These are phyloP conservation scores for Phalacrocorax pelagicus DNA, from an alignment of 2,113 vertebrate species.

Conservation along the genomic window DNA sequence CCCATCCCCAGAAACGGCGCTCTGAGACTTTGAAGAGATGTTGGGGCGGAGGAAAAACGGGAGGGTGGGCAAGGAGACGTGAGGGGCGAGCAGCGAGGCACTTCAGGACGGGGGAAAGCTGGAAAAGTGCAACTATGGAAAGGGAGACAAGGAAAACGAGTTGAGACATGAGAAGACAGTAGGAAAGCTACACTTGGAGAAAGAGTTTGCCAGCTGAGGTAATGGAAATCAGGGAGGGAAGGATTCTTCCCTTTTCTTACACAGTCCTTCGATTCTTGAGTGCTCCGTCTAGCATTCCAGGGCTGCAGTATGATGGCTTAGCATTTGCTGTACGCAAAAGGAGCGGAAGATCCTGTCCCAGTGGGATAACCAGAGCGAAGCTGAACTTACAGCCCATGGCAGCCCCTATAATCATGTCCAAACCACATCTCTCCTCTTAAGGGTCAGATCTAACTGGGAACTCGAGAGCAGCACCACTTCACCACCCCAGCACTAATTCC, in stretches of 20 bases:
- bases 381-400: neutral
- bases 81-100: neutral
- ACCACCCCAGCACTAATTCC: neutral
- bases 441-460: neutral
- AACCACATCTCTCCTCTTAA: neutral
- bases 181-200: neutral
- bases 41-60: neutral
- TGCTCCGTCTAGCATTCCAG: neutral
- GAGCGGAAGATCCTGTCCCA: neutral
- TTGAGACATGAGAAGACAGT: neutral
- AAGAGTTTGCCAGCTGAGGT: neutral
- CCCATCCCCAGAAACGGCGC: neutral
- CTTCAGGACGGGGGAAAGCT: neutral
- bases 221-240: neutral
- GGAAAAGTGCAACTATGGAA: neutral
- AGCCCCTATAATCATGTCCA: neutral
- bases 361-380: neutral
- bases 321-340: neutral
- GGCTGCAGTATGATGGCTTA: neutral
- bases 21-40: neutral
- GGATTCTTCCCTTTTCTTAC: neutral
- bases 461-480: neutral
- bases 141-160: neutral
- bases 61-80: neutral
- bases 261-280: neutral